Base-by-base conservation (phyloP, 2,888 invertebrate species). In the Dicranocentrus wangi region DNA sequence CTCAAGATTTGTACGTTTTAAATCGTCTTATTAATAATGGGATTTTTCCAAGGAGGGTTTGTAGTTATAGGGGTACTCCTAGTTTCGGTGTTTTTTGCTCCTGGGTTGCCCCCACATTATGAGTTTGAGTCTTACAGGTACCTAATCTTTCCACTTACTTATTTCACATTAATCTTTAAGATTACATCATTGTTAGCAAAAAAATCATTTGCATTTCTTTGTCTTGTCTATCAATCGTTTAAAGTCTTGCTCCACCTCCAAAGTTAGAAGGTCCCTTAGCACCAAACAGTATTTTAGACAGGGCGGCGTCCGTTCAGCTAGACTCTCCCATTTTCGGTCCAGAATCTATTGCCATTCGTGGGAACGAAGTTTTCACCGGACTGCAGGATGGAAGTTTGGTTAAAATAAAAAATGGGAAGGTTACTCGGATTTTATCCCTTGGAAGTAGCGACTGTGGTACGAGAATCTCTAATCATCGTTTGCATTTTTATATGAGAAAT, bases 351-450 rank as follows among this genome's bases (percentile, higher is more conserved):
- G 92, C 93, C 66, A 90, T 93, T 27, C 91, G 91, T 77, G 92
- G 94, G 86, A 93, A 93, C 61, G 93, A 94, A 88, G 88, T 97
- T 47, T 98, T 95, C 88, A 94, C 94, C 0, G 92, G 94, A 28
- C 21, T 73, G 13, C 92, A 92, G 70, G 93, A 93, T 70, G 96
- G 96, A 77, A 93, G 94, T 88, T 91, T 97, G 83, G 92, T 94
- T 1, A 94, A 94, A 89, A 88, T 96, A 5, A 91, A 92, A 2
- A 91, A 92, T 2, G 91, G 92, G 72, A 92, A 93, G 88, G 90
- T 95, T 2, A 70, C 55, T 27, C 63, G 65, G n/a, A 75, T 82
- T 53, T 58, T 51, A 2, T 19, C 66, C 10, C 55, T 82, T 15
- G 79, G 79, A n/a, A 53, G 71, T 47, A 15, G 32, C 19, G 17